Base-by-base conservation (phyloP, 2,113 vertebrate species). In the Gadus macrocephalus region DNA sequence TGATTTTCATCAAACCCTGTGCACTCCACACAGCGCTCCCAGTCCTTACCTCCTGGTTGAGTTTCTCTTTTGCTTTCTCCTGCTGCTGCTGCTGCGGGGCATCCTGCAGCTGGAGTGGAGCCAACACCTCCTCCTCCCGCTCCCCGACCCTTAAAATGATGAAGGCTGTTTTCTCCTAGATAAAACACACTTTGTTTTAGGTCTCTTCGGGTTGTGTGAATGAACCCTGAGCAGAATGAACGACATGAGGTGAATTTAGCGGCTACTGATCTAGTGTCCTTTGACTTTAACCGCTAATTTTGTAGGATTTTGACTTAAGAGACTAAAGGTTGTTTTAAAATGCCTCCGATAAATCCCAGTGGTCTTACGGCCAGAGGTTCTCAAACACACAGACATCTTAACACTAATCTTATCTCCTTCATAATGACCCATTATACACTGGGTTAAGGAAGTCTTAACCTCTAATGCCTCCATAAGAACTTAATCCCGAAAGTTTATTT, bases 41-140 rank as follows among this genome's bases (percentile, higher is more conserved):
- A 28, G 59, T 19, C 63, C 59, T 64, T 27, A 90, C 90, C 72
- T 92, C 92, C 73, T 87, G 91, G 76, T 72, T 90, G 67, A 89
- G 72, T 78, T 91, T 92, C 70, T 91, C 90, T 75, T 91, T 65
- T 15, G 83, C 78, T 69, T 67, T 87, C 25, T 95, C 94, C 22
- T 95, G 90, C 69, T 93, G 86, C 0, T 80, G 89, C 74, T 92
- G 20, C 20, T 20, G 20, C 20, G 20, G 95, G 81, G 91, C 87
- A 58, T 96, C 96, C 59, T 97, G 95, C 77, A 97, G 88, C 80
- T 92, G 87, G 63, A 88, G 81, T 0, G 91, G 86, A 55, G 89
- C 90, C 17, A 96, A 90, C 0, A 66, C 66, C 49, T 97, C 96
- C 67, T 92, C 94, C 79, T 98, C 95, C 81, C 78, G 88, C 70